phyloP scores from a whole-genome alignment of 2,888 invertebrate species.

The Cancer borealis region DNA sequence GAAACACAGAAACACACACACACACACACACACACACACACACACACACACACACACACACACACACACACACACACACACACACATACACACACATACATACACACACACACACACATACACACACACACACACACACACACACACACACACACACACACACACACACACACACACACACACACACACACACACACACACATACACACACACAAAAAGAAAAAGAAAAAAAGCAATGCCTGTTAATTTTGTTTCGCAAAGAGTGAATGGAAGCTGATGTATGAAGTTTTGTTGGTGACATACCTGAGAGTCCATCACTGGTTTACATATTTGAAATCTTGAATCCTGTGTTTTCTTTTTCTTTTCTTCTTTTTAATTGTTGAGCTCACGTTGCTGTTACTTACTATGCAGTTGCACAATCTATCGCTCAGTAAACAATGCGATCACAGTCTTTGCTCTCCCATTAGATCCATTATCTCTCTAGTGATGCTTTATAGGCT shows the following conservation, averaged over 20 bases:
- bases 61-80: conserved; percentile 20
- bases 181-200: not conserved
- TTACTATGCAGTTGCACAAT: not conserved
- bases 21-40: not conserved
- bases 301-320: not conserved
- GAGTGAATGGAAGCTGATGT: not conserved
- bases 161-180: conserved; percentile 4
- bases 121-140: no score
- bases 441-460: not conserved
- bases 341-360: not conserved
- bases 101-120: not conserved
- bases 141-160: no score
- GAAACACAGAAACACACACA: not conserved
- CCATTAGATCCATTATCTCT: not conserved
- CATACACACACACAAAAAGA: not conserved
- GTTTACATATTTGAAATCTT: not conserved
- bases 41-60: conserved; percentile 2
- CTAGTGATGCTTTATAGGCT: no score
- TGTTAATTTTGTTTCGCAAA: not conserved
- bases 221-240: not conserved
- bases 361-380: not conserved
- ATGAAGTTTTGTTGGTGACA: not conserved
- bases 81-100: not conserved
- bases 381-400: not conserved
- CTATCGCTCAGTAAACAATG: not conserved